phyloP scores from a whole-genome alignment of 1,140 invertebrate species.

The Cydia splendana region DNA sequence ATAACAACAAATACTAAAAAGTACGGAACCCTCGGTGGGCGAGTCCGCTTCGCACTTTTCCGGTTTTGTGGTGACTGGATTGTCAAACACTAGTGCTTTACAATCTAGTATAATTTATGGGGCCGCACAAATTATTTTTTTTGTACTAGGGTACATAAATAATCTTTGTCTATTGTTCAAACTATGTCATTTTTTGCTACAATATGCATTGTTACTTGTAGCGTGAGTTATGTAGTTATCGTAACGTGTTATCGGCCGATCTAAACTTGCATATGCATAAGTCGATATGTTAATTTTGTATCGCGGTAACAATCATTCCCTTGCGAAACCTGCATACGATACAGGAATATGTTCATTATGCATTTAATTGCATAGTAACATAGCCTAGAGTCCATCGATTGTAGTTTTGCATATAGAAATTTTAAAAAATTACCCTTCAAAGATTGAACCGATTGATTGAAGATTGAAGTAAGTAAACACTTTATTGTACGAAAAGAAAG shows the following conservation, averaged over 20 bases:
- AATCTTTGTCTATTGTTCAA: background rate
- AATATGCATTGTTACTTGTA: background rate
- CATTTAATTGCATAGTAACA: background rate
- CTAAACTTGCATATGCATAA: slow-evolving; percentile 11
- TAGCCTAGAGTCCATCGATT: background rate
- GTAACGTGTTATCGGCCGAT: slow-evolving; percentile 2
- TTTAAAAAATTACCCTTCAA: too few species aligned
- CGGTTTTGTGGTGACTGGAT: too few species aligned
- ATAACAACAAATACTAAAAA: too few species aligned
- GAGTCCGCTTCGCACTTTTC: too few species aligned
- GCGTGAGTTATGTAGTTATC: background rate
- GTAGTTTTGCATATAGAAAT: background rate
- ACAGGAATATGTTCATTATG: background rate
- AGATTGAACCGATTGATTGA: too few species aligned
- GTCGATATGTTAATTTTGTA: slow-evolving; percentile 9
- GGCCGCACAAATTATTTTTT: too few species aligned
- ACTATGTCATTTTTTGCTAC: background rate
- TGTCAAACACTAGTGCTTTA: too few species aligned
- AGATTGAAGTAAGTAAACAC: too few species aligned
- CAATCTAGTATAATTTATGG: too few species aligned
- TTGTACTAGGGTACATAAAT: too few species aligned
- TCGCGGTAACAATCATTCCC: background rate
- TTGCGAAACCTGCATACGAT: background rate
- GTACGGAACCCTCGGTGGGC: too few species aligned
- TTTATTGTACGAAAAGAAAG: too few species aligned